phyloP scores from a whole-genome alignment of 2,888 invertebrate genomes.

The Campoplex nolae region DNA sequence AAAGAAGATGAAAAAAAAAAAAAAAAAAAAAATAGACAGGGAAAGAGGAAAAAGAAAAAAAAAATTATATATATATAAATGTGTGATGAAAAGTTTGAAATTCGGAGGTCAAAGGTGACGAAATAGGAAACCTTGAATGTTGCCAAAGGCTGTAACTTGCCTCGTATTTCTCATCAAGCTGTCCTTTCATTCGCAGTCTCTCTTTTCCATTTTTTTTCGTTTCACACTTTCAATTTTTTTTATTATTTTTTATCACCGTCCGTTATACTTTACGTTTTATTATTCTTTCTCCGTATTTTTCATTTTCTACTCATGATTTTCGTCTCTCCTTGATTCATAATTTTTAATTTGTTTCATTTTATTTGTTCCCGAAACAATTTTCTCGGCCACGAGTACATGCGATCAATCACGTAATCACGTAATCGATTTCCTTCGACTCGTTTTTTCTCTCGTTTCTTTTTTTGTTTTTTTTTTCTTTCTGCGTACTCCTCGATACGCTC shows the following conservation, averaged over 20 bases:
- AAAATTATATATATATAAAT: neutral
- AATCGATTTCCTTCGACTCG: neutral
- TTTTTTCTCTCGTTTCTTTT: neutral
- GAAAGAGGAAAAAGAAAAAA: neutral
- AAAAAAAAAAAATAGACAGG: neutral
- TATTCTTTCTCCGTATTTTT: neutral
- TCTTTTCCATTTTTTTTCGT: neutral
- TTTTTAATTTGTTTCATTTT: neutral
- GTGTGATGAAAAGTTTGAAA: constrained; percentile 26
- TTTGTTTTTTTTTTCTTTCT: neutral
- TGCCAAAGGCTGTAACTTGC: constrained; percentile 41
- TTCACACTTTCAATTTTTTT: constrained; percentile 7
- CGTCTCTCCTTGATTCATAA: neutral
- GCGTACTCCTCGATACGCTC: neutral
- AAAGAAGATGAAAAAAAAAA: constrained; percentile 20
- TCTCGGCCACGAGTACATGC: neutral
- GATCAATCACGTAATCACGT: neutral
- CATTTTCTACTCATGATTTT: neutral
- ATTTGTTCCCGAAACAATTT: neutral
- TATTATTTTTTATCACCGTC: neutral
- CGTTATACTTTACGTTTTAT: neutral
- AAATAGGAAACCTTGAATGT: constrained; percentile 46
- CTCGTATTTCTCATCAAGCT: constrained; percentile 57
- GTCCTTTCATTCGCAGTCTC: constrained; percentile 25
- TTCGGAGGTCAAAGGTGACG: constrained; percentile 47